phyloP scores from a whole-genome alignment of 2,888 invertebrate species.

The Ischnus inquisitorius region DNA sequence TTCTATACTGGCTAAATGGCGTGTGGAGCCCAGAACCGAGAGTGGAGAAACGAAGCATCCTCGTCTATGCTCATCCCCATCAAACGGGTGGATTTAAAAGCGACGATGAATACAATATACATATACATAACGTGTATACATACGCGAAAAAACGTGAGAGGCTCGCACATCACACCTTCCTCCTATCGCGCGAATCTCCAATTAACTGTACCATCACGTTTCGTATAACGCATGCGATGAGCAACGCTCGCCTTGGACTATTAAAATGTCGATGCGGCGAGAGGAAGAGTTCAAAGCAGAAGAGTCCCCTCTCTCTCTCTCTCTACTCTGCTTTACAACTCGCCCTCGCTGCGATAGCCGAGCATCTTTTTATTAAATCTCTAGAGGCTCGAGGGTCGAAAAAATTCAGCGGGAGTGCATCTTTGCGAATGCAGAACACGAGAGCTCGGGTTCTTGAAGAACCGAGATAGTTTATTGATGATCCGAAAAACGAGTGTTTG shows the following conservation, averaged over 20 bases:
- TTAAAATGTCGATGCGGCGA: slow-evolving; percentile 51
- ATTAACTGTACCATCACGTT: slow-evolving; percentile 63
- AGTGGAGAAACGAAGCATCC: slow-evolving; percentile 45
- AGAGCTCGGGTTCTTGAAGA: not conserved
- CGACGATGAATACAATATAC: slow-evolving; percentile 23
- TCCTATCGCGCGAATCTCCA: slow-evolving; percentile 66
- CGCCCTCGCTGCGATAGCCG: slow-evolving; percentile 17
- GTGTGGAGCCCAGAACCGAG: slow-evolving; percentile 28
- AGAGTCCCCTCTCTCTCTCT: not conserved
- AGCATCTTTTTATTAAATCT: slow-evolving; percentile 63
- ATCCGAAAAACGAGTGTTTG: not conserved
- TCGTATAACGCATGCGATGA: slow-evolving; percentile 36
- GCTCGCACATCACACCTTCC: slow-evolving; percentile 58
- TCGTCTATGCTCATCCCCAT: slow-evolving; percentile 1
- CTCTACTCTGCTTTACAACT: not conserved
- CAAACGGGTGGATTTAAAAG: slow-evolving; percentile 15
- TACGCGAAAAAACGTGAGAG: slow-evolving; percentile 15
- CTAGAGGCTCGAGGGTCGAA: not conserved
- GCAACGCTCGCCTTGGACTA: slow-evolving; percentile 43
- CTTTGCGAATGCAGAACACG: not conserved
- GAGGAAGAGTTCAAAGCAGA: slow-evolving; percentile 37
- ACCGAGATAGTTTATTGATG: not conserved
- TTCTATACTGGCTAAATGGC: slow-evolving; percentile 48
- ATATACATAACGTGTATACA: not conserved
- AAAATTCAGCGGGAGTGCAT: not conserved